Conservation (phyloP, 2,888 invertebrate species). For the Eristalis arbustorum region DNA sequence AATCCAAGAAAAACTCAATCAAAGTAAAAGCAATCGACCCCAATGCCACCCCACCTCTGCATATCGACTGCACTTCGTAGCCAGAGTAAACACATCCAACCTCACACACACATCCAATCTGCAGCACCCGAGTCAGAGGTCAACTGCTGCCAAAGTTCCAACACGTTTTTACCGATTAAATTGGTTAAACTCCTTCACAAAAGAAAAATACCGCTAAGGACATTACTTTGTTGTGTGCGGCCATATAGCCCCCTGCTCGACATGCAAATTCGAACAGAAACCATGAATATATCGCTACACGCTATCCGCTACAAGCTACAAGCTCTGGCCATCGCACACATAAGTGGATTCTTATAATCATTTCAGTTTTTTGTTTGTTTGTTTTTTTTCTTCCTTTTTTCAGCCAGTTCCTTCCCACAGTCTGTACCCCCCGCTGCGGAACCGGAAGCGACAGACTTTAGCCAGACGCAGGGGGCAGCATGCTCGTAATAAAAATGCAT, state of each 20-base stretch:
- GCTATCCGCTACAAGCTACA: slow-evolving; percentile 6
- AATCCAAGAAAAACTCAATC: slow-evolving; percentile 26
- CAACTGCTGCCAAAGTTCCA: slow-evolving; percentile 41
- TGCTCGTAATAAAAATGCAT: slow-evolving; percentile 62
- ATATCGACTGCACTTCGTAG: neutral
- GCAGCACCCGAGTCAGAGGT: neutral
- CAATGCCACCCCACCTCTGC: neutral
- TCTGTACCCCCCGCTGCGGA: neutral
- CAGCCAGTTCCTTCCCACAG: neutral
- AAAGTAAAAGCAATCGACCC: slow-evolving; percentile 52
- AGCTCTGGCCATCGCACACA: slow-evolving; percentile 49
- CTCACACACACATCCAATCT: neutral
- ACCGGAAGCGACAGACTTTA: slow-evolving; percentile 25
- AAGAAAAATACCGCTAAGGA: slow-evolving; percentile 53
- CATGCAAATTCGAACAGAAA: slow-evolving; percentile 61
- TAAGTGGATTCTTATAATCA: slow-evolving; percentile 68
- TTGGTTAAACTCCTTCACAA: slow-evolving; percentile 63
- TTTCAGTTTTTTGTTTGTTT: slow-evolving; percentile 49
- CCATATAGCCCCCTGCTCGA: neutral
- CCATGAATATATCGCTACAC: slow-evolving; percentile 66
- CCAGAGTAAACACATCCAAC: slow-evolving; percentile 10
- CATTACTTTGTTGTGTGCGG: slow-evolving; percentile 57
- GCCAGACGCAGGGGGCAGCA: neutral
- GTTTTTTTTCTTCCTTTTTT: slow-evolving; percentile 8
- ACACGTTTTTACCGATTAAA: slow-evolving; percentile 67